These are phyloP conservation scores for Erpetoichthys calabaricus DNA, from an alignment of 2,797 vertebrate genomes.

Conservation along the genomic window DNA sequence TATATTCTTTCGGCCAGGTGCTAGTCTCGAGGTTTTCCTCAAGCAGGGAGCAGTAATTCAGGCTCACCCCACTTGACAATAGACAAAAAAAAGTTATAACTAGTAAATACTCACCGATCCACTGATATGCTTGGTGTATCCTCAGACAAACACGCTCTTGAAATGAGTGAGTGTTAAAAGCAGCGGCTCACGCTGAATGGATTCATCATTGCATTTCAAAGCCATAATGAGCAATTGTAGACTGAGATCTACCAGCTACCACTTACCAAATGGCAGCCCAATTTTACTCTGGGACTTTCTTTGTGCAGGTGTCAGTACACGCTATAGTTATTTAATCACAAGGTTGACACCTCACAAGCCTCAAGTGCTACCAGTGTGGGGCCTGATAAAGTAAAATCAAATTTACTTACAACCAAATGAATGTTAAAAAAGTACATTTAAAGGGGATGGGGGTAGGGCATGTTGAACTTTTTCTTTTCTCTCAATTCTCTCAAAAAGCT, in stretches of 20 bases:
- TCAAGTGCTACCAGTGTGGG: background rate
- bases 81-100: background rate
- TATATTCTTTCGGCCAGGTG: too few species aligned
- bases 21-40: too few species aligned
- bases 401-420: background rate
- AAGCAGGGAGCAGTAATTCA: background rate
- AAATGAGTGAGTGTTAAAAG: background rate
- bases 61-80: background rate
- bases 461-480: too few species aligned
- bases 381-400: background rate
- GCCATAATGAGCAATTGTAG: slow-evolving; percentile 1
- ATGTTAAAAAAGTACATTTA: too few species aligned
- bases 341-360: slow-evolving; percentile 2
- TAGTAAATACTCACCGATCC: background rate
- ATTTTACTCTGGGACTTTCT: background rate
- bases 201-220: background rate
- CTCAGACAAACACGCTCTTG: background rate
- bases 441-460: too few species aligned
- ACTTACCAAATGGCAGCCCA: background rate
- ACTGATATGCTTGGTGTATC: background rate
- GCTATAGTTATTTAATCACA: slow-evolving; percentile 3
- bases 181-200: background rate
- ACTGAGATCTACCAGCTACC: slow-evolving; percentile 2
- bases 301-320: slow-evolving; percentile 2
- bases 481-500: too few species aligned